Evolutionary conservation across 2,797 vertebrate species (phyloP).

Genomic region (Scomberomorus guttatus): DNA sequence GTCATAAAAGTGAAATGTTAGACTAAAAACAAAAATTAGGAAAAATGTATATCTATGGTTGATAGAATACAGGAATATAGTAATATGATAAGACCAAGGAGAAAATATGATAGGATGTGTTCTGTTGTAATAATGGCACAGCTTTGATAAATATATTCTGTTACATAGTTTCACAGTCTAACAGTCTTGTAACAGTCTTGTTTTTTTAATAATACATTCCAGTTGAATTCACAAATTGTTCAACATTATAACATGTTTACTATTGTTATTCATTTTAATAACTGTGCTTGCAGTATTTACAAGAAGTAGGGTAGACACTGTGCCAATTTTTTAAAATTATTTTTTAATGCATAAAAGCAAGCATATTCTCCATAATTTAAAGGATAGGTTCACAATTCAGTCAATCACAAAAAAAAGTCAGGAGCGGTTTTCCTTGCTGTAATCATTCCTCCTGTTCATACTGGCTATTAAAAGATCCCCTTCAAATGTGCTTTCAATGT

Average conservation of each 20-base stretch:
- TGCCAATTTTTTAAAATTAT: neutral
- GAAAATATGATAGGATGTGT: neutral
- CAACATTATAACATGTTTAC: neutral
- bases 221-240: slow-evolving; percentile 1
- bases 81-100: neutral
- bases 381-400: no score
- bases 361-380: neutral
- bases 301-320: neutral
- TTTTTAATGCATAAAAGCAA: neutral
- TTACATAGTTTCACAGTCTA: neutral
- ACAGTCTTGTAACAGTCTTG: no score
- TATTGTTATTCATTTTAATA: neutral
- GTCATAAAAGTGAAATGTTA: neutral
- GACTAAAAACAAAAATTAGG: no score
- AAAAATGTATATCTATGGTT: neutral
- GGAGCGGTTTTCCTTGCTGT: no score
- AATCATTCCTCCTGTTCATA: no score
- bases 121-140: neutral
- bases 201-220: neutral
- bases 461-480: no score
- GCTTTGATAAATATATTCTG: neutral
- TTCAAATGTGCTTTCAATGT: no score
- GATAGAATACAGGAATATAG: neutral
- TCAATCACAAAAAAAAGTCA: no score
- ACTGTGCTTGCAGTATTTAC: slow-evolving; percentile 1